A percentile compares a stretch with the other conserved stretches of the same genome.
These are phyloP conservation scores for Pandemis cinnamomeana DNA, from an alignment of 2,888 invertebrate genomes.

Conservation along the genomic window DNA sequence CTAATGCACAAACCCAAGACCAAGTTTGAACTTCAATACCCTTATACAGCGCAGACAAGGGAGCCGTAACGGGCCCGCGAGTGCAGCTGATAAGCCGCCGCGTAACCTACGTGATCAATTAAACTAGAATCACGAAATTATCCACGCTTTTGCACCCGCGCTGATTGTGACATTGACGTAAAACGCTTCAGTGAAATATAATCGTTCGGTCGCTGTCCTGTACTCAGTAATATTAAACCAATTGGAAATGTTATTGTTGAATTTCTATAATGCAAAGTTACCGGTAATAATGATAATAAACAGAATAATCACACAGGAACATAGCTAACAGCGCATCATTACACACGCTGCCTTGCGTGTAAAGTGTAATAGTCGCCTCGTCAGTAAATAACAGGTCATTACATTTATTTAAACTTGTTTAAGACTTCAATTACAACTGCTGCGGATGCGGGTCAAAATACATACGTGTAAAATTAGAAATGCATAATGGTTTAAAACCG, in stretches of 20 bases:
- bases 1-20: background rate
- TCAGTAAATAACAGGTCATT: constrained; percentile 7
- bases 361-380: background rate
- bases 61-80: constrained; percentile 62
- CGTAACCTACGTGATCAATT: constrained; percentile 55
- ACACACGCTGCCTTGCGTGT: background rate
- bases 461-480: background rate
- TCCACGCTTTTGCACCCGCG: constrained; percentile 22
- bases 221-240: background rate
- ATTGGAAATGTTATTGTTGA: background rate
- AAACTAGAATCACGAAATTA: constrained; percentile 48
- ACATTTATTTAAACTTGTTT: constrained; percentile 9
- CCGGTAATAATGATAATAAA: background rate
- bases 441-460: background rate
- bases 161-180: background rate
- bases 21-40: constrained; percentile 21
- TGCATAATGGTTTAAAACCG: too few relatives aligned
- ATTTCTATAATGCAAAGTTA: background rate
- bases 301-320: constrained; percentile 3
- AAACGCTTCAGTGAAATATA: background rate
- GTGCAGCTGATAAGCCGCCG: constrained; percentile 55
- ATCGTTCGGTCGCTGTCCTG: background rate
- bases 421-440: constrained; percentile 2
- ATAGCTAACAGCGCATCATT: constrained; percentile 3
- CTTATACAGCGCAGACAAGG: constrained; percentile 48